Evolutionary conservation across 2,888 invertebrate species (phyloP).

Genomic region (Sialis fuliginosa): DNA sequence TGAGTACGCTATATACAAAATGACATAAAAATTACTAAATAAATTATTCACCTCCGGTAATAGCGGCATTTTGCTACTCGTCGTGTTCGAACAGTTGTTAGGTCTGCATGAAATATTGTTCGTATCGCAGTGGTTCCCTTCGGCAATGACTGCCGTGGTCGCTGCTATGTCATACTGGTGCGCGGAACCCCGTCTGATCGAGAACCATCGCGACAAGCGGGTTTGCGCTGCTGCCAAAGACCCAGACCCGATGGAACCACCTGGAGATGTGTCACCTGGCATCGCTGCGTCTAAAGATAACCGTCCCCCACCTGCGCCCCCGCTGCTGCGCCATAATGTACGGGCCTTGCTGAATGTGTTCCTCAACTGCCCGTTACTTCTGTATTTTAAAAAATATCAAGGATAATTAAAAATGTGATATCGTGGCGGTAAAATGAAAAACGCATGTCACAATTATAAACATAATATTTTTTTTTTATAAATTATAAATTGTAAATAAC

Average conservation of each 20-base stretch:
- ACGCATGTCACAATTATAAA: no score
- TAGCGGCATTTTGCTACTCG: constrained; percentile 55
- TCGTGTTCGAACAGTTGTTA: constrained; percentile 18
- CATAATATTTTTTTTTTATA: no score
- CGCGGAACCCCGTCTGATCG: constrained; percentile 64
- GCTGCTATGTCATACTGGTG: constrained; percentile 61
- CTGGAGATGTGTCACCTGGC: constrained; percentile 19
- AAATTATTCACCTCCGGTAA: constrained; percentile 48
- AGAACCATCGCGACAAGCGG: constrained; percentile 75
- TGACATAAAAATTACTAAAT: background rate
- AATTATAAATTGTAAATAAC: no score
- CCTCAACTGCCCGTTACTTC: constrained; percentile 60
- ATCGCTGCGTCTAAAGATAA: constrained; percentile 18
- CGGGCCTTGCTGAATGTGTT: constrained; percentile 68
- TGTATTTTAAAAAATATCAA: constrained; percentile 17
- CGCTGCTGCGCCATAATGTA: constrained; percentile 48
- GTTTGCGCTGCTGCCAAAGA: constrained; percentile 28
- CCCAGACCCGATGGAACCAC: constrained; percentile 8
- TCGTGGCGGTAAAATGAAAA: no score
- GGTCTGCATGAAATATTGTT: background rate
- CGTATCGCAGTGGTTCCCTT: background rate
- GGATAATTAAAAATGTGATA: no score
- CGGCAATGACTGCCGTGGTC: background rate
- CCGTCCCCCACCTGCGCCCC: constrained; percentile 20
- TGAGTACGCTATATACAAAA: no score